Base-by-base conservation (phyloP, 2,888 invertebrate genomes). In the Iphiclides podalirius region DNA sequence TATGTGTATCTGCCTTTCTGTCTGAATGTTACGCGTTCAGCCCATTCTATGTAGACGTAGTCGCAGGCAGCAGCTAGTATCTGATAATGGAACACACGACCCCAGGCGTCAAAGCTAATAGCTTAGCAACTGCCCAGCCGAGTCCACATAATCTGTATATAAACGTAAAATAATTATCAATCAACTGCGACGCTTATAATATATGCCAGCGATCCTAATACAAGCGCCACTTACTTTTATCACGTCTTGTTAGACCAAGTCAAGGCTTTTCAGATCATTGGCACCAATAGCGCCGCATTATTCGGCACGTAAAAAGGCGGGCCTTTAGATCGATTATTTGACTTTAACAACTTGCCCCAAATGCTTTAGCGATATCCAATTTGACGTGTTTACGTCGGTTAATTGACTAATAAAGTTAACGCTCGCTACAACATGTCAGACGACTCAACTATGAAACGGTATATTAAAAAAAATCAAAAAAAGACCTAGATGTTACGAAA, bases 221-320 rank as follows among this genome's bases (percentile, higher is more conserved):
- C 48, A 46, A 53, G 37, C 23, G 39, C 57, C 52, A 46, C 46
- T 55, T 64, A 64, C 66, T 61, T 66, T 61, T 61, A 61, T 58
- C 56, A 55, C 52, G 55, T 52, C 56, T 51, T 55, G 51, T 43
- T 48, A 56, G 52, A 54, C 52, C 52, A 52, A 63, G 53, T 60
- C 66, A 66, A 66, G 66, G 66, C 45, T 57, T 44, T 51, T 53
- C 54, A 53, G 58, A 60, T 57, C 60, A 50, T 57, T 60, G 57
- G 57, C 58, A 59, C 60, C 57, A 60, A 59, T 58, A 53, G 54
- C 43, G 52, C 52, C 55, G 44, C 47, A 57, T 52, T 54, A 46
- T 47, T 45, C 11, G 17, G 17, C 37, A 51, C 51, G 41, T 51
- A 51, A 54, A 54, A 52, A 52, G 39, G 38, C 36, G 38, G 37